These are phyloP conservation scores for Thyatira batis DNA, from an alignment of 2,888 invertebrate genomes.

Conservation along the genomic window DNA sequence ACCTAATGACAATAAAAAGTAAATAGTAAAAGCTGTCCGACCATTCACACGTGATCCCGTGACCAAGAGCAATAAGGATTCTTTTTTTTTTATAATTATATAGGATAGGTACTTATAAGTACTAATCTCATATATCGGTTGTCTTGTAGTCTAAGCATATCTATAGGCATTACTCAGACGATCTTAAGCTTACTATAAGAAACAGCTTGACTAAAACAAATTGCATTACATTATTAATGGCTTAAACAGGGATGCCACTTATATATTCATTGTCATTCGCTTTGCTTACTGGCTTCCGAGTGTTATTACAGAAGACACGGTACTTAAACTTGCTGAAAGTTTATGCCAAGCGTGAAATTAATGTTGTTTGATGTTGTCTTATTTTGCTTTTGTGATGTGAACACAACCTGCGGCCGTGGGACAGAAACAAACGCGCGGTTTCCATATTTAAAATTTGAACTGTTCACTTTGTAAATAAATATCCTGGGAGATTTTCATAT, in stretches of 20 bases:
- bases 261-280: conserved; percentile 5
- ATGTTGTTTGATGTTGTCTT: conserved; percentile 12
- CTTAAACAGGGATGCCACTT: background rate
- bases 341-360: conserved; percentile 14
- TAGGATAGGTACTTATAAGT: no score
- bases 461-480: no score
- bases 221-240: background rate
- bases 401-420: background rate
- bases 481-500: no score
- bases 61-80: no score
- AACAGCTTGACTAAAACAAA: background rate
- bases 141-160: no score
- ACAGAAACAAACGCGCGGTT: background rate
- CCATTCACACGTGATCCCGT: no score
- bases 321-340: conserved; percentile 7
- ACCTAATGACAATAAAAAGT: no score
- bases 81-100: no score
- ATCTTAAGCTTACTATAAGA: background rate
- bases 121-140: no score
- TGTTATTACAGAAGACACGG: conserved; percentile 4
- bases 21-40: no score
- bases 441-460: background rate
- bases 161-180: no score
- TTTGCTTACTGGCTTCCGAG: conserved; percentile 1
- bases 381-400: background rate